Conservation (phyloP, 1,140 invertebrate genomes). For the Bacillus rossius region DNA sequence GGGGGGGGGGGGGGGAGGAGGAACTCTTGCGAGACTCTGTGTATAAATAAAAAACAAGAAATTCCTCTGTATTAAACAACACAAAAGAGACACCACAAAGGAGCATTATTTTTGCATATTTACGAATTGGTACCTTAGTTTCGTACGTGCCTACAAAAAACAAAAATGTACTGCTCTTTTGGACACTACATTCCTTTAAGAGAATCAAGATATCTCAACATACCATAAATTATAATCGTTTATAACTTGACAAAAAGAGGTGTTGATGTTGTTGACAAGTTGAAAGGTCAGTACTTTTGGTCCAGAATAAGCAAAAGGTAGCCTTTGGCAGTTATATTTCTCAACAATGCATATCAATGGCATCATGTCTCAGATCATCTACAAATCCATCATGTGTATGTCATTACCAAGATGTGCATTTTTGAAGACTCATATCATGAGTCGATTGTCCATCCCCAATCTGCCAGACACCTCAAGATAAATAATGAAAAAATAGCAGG, state of each 20-base stretch:
- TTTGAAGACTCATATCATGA: no score
- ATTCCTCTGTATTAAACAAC: background rate
- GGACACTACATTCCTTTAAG: no score
- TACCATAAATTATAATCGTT: no score
- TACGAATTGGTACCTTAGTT: background rate
- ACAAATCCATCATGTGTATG: no score
- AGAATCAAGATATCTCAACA: no score
- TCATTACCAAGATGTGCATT: no score
- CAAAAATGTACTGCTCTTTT: no score
- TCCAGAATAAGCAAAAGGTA: conserved; percentile 1
- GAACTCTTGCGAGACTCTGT: no score
- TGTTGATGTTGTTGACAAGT: conserved; percentile 9
- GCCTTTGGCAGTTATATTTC: background rate
- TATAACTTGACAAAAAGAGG: conserved; percentile 20
- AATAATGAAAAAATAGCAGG: no score
- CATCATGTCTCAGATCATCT: background rate
- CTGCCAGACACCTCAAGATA: no score
- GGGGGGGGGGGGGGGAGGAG: no score
- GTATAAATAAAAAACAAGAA: conserved; percentile 6
- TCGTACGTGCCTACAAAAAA: background rate
- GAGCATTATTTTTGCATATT: background rate
- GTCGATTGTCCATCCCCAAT: no score
- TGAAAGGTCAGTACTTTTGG: background rate
- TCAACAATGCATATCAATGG: background rate
- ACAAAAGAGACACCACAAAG: background rate